Percentiles rank a stretch among this genome's conserved stretches.
Conservation (phyloP, 2,888 invertebrate species). For the Miltochrista miniata region DNA sequence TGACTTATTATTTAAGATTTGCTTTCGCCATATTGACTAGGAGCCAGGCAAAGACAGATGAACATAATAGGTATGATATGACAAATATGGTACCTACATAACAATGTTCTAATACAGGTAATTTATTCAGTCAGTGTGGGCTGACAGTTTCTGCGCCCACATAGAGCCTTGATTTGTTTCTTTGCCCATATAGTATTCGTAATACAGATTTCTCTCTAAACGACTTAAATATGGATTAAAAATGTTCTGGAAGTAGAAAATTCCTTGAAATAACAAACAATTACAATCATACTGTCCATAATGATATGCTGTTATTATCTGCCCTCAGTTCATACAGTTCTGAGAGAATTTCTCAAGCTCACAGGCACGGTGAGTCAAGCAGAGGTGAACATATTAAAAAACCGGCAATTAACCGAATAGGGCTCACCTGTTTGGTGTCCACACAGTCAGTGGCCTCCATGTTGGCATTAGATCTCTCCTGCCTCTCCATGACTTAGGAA, state of each 20-base stretch:
- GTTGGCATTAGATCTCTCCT: constrained; percentile 81
- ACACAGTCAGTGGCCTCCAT: constrained; percentile 85
- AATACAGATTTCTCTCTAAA: constrained; percentile 8
- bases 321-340: constrained; percentile 19
- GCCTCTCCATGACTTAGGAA: constrained; percentile 77
- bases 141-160: constrained; percentile 72
- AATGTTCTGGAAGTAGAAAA: neutral
- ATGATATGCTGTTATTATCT: constrained; percentile 14
- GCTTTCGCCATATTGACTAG: too few relatives aligned
- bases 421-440: constrained; percentile 86
- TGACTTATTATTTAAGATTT: too few relatives aligned
- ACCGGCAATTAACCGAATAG: constrained; percentile 69
- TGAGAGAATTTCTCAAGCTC: constrained; percentile 18
- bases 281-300: constrained; percentile 24
- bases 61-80: constrained; percentile 56
- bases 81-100: constrained; percentile 67
- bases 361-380: constrained; percentile 48
- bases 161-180: constrained; percentile 69
- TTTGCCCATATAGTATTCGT: constrained; percentile 15
- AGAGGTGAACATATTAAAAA: constrained; percentile 60
- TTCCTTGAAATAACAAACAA: constrained; percentile 3
- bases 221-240: neutral
- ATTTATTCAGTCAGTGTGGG: constrained; percentile 80
- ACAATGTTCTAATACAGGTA: constrained; percentile 76
- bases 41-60: constrained; percentile 49